Evolutionary conservation across 2,113 vertebrate genomes (phyloP), one percentile per base, ranked within the genome.

Genomic region (pig (Sus scrofa)): DNA sequence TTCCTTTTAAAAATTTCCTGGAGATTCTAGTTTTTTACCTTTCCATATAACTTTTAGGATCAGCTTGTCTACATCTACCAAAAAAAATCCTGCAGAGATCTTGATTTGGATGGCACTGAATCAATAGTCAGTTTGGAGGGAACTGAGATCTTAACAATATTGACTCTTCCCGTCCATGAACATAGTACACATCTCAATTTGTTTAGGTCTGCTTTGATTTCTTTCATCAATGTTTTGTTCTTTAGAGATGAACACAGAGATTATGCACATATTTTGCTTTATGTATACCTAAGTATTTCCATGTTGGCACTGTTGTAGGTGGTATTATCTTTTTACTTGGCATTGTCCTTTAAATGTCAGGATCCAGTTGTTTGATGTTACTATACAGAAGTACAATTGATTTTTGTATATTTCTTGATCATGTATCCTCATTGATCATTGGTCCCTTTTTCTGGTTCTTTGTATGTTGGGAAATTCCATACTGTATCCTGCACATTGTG

Each of bases 21-120:
- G 60, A 20, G 73, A 37, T 60, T 85, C 39, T 79, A 62, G 44
- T 70, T 78, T 77, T 96, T 93, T 52, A 87, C 20, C 30, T 96
- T 87, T 37, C 73, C 44, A 37, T 44, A 54, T 67, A 52, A 54
- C 93, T 84, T 83, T 85, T 68, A 84, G 39, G 82, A 68, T 63
- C 30, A 71, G 58, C 34, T 26, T 79, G 34, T 74, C 58, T 86
- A 4, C 32, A 37, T n/a, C 30, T 87, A 82, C 2, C 44, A 67
- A 88, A 63, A 50, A 63, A 63, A 84, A 15, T 37, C 30, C 20
- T 79, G 26, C 39, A 44, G n/a, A 78, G 30, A 65, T 85, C 75
- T 91, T 82, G 50, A 71, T 88, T 78, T 87, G 58, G 22, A 74
- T 74, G 94, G 44, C 18, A n/a, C 0, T 75, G 78, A 67, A 39